Evolutionary conservation across 2,113 vertebrate genomes (phyloP).

Genomic region (Pomatorhinus ruficollis): DNA sequence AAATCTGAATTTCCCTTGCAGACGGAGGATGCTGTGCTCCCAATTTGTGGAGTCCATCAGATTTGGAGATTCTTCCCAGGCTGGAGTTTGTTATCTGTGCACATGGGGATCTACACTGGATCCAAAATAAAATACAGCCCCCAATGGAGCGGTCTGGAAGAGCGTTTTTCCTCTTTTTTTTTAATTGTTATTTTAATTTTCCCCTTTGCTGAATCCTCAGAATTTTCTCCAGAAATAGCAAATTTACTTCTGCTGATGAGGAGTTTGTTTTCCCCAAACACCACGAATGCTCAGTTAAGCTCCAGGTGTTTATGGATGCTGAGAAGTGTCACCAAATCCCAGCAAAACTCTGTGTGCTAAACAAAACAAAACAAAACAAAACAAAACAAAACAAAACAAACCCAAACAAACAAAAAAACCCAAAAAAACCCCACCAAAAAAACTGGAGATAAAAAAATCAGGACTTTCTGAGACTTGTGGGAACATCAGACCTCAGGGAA

Average conservation of each 20-base stretch:
- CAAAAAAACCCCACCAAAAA: neutral
- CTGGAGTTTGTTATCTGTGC: neutral
- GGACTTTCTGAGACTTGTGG: neutral
- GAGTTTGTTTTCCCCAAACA: neutral
- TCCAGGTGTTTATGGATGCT: neutral
- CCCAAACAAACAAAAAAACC: too few relatives aligned
- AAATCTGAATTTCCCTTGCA: neutral
- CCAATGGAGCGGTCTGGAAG: neutral
- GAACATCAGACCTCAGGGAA: neutral
- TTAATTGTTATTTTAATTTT: neutral
- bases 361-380: too few relatives aligned
- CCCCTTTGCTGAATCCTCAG: neutral
- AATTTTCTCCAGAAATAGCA: neutral
- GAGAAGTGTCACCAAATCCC: neutral
- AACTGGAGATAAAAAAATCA: neutral
- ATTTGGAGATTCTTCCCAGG: neutral
- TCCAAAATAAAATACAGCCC: neutral
- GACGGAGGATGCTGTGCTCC: neutral
- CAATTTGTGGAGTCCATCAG: neutral
- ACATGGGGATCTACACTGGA: neutral
- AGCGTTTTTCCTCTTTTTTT: neutral
- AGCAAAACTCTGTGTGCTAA: neutral
- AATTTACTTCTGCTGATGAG: neutral
- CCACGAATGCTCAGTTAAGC: neutral
- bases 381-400: too few relatives aligned